Base-by-base conservation (phyloP, 2,888 invertebrate genomes). In the Scelioninae gen. 2 region DNA sequence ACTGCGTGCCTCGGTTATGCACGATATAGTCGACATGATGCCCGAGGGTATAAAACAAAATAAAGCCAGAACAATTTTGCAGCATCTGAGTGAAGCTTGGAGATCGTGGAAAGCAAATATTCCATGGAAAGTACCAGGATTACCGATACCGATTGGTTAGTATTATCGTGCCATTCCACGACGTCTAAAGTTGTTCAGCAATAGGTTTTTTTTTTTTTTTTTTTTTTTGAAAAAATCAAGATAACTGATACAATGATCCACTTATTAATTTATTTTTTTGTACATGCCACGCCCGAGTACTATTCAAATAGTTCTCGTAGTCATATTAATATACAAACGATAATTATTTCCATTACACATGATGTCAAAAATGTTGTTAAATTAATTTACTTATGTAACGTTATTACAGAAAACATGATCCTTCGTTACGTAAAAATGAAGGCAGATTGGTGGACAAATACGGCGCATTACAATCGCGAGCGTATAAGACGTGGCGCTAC, bases 21-120 rank as follows among this genome's bases (percentile, higher is more conserved):
- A 94, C 88, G 99, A 99, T 84, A 99, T 99, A 77, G 94, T 99
- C n/a, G 99, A 99, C 83, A 99, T 99, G 99, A 99, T 99, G 99
- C 99, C 99, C 0, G 99, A 99, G 87, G 99, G 99, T 76, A 99
- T 99, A 85, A 99, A 99, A 84, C 99, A 99, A 87, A 99, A 99
- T 88, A 99, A 99, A 87, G 99, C 99, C 0, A 91, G 98, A 78
- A 98, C 98, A 2, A 99, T 99, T 80, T 89, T 99, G 79, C 99
- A 99, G 85, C 99, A 99, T 89, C 89, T 99, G 73, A 97, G 97
- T 25, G 99, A 99, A 87, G 99, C 99, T 0, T 99, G 99, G 99
- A 88, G 99, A 68, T 99, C 98, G 87, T 99, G 99, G 99, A 99
- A 99, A 86, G 99, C 99, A 0, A 98, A 99, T 86, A 99, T 99